Percentiles rank a stretch among this genome's conserved stretches.
These are phyloP conservation scores for Oxystoma pomonae DNA, from an alignment of 2,888 invertebrate genomes.

Conservation along the genomic window DNA sequence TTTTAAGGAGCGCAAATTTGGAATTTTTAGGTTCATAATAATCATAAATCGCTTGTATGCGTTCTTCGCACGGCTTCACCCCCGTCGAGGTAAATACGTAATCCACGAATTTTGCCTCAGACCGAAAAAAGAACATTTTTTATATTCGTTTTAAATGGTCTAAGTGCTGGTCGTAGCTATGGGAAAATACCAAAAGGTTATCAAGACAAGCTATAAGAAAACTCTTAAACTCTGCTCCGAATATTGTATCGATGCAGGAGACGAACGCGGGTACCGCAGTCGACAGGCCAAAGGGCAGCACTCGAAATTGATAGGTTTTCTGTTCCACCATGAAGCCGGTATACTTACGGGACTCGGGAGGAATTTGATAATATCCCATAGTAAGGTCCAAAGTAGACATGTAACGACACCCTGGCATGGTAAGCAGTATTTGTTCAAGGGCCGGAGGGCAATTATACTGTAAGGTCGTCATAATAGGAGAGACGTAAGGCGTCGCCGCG, in stretches of 20 bases:
- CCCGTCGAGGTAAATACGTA: not conserved
- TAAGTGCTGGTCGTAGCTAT: constrained; percentile 22
- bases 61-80: not conserved
- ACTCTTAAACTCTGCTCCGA: constrained; percentile 19
- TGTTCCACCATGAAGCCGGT: too few relatives aligned
- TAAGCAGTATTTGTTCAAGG: constrained; percentile 24
- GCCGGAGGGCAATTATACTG: constrained; percentile 17
- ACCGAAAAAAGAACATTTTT: constrained; percentile 27
- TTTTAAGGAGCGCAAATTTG: constrained; percentile 3
- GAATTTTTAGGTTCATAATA: constrained; percentile 12
- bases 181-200: constrained; percentile 13
- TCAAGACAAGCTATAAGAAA: constrained; percentile 21
- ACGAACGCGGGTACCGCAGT: constrained; percentile 22
- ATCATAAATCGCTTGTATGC: not conserved
- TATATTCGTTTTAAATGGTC: constrained; percentile 22
- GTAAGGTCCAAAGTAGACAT: constrained; percentile 27
- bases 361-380: constrained; percentile 32
- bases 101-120: constrained; percentile 1
- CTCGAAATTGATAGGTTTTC: too few relatives aligned
- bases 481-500: constrained; percentile 10
- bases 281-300: too few relatives aligned
- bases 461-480: not conserved
- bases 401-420: too few relatives aligned
- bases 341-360: too few relatives aligned
- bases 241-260: constrained; percentile 18